A percentile compares a stretch with the other conserved stretches of the same genome.
Conservation (phyloP, 2,797 vertebrate species). For the Decapterus maruadsi region DNA sequence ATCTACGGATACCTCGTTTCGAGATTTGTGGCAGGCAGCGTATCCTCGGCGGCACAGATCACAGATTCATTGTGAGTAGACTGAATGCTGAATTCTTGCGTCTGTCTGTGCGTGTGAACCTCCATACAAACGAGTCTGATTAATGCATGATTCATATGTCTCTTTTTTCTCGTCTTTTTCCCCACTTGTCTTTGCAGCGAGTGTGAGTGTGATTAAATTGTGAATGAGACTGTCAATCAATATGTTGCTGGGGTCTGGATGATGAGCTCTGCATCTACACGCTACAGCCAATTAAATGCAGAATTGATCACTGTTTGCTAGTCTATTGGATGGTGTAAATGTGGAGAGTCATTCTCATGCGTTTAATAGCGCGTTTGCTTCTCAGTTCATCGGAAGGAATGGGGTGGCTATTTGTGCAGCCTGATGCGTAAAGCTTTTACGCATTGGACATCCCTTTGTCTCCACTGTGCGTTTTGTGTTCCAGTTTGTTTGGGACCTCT, state of each 20-base stretch:
- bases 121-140: conserved; percentile 23
- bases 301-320: conserved; percentile 59
- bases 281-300: conserved; percentile 66
- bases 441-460: conserved; percentile 81
- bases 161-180: conserved; percentile 1
- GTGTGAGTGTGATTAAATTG: conserved; percentile 42
- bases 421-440: conserved; percentile 81
- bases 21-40: conserved; percentile 79
- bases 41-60: conserved; percentile 71
- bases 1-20: conserved; percentile 84
- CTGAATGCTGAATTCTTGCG: conserved; percentile 39
- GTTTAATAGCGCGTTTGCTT: conserved; percentile 39
- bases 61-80: conserved; percentile 83
- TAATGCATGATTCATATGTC: conserved; percentile 27
- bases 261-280: conserved; percentile 51
- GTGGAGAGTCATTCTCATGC: conserved; percentile 48
- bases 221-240: conserved; percentile 52
- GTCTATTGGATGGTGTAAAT: conserved; percentile 58
- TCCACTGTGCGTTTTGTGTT: conserved; percentile 68
- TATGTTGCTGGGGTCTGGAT: conserved; percentile 52
- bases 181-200: conserved; percentile 6
- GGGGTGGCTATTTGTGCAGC: conserved; percentile 57
- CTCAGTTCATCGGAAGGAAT: conserved; percentile 45
- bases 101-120: conserved; percentile 40
- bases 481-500: conserved; percentile 65